Evolutionary conservation across 2,888 invertebrate genomes (phyloP), one percentile per base, ranked within the genome.

Genomic region (Limenitis camilla): DNA sequence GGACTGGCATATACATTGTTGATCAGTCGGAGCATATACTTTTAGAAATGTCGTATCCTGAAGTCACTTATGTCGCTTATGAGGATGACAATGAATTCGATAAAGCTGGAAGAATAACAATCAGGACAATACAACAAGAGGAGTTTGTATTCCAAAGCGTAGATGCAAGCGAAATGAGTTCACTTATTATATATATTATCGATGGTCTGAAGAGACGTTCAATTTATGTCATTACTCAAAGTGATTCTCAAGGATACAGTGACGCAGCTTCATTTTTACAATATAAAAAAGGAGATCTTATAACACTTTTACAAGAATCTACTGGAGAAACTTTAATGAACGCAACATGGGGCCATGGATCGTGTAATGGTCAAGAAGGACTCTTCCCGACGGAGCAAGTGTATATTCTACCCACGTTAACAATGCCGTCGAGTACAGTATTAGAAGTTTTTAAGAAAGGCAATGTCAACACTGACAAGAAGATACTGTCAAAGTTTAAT

Each of bases 11-110:
- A 48, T 97, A 94, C 69, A 93, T 98, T 50, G 94, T 97, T 0
- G 97, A 97, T 78, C 95, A 97, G 76, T 91, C 94, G 64, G 97
- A 98, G 76, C 94, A 95, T 74, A 94, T 98, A 60, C 88, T 98
- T 40, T 85, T 96, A 36, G 97, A 98, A 86, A 85, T 94, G 63
- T 92, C 93, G 6, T 98, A 94, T 80, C 91, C 95, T 5, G 97
- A 98, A 87, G 92, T 98, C 19, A 91, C 93, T 0, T 92, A 92
- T 49, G 93, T 96, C 45, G 89, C 90, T 33, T 91, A 90, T 66
- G 87, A 89, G 43, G 81, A 84, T 52, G 85, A 88, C 54, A 77
- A 82, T 55, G 78, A 81, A 46, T 79, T 78, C 40, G 84, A 89
- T 2, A 81, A 82, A 57, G 70, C 92, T 5, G 92, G 93, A 55